These are phyloP conservation scores for Bryconaethiops microstoma DNA, from an alignment of 2,797 vertebrate species.

Conservation along the genomic window DNA sequence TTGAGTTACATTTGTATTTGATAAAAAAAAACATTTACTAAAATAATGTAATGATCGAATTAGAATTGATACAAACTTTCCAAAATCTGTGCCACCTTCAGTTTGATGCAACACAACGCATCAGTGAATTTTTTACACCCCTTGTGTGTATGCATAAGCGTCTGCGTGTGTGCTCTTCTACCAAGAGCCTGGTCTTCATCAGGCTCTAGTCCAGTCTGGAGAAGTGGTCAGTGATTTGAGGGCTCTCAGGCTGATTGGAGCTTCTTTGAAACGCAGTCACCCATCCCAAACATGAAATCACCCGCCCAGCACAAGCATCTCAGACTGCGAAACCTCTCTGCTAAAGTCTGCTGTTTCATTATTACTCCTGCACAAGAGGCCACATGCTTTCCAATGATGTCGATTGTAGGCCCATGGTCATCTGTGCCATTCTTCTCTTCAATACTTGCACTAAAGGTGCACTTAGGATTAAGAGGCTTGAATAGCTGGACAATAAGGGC, in stretches of 20 bases:
- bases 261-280: conserved; percentile 37
- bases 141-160: conserved; percentile 55
- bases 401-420: neutral
- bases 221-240: conserved; percentile 62
- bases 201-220: conserved; percentile 48
- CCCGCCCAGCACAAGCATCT: conserved; percentile 48
- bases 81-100: neutral
- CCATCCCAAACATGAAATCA: conserved; percentile 53
- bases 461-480: conserved; percentile 44
- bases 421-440: conserved; percentile 17
- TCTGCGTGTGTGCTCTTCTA: conserved; percentile 20
- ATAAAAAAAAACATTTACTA: too few relatives aligned
- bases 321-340: conserved; percentile 21
- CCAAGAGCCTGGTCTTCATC: conserved; percentile 48
- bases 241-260: conserved; percentile 62
- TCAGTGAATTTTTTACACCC: neutral
- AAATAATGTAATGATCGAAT: neutral
- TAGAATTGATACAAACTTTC: neutral
- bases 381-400: conserved; percentile 29
- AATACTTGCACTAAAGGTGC: conserved; percentile 33
- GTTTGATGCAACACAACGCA: conserved; percentile 5
- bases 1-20: too few relatives aligned
- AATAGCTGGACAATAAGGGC: conserved; percentile 23
- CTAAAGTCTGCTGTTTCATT: conserved; percentile 52
- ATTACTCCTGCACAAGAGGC: conserved; percentile 47